Base-by-base conservation (phyloP, 2,113 vertebrate genomes). In the Anguilla rostrata region DNA sequence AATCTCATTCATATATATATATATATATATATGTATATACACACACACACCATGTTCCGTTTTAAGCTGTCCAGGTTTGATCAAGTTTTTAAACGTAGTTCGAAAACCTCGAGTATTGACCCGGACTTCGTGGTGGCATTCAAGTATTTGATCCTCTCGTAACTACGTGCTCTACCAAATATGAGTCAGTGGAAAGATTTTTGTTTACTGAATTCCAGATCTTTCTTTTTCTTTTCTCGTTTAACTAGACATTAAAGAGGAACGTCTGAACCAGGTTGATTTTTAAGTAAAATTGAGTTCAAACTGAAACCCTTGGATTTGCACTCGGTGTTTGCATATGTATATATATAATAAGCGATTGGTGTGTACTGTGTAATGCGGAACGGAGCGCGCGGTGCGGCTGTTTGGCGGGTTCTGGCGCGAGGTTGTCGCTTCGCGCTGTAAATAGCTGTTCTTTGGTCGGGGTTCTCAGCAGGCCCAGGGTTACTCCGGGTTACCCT, bases 121-220 rank as follows among this genome's bases (percentile, higher is more conserved):
- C 92, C 94, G 93, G 92, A 93, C 92, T 88, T 94, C 91, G 90
- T 91, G 86, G 92, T 92, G 90, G 92, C 90, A 94, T 93, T 94
- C 93, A 95, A 95, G 95, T 96, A 95, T 96, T 53, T 95, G 91
- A 95, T 93, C 92, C 89, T 78, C 88, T 86, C 89, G 90, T 80
- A 87, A 86, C 85, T 89, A 86, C 87, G 93, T 90, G 94, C 92
- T 95, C 91, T 95, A 96, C 95, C 95, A 96, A 96, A 96, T 94
- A 93, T 87, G 81, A 86, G 94, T 94, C 87, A 95, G 93, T 94
- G 92, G 91, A 86, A 90, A 87, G 79, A 92, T 18, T 29, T 91
- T 94, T 93, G 93, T 95, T 94, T 93, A 93, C 92, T 95, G 93
- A 95, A 94, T 95, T 96, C 94, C 94, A 94, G 87, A 90, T 91